Evolutionary conservation across 1,140 invertebrate genomes (phyloP).

Genomic region (Danaus plexippus): DNA sequence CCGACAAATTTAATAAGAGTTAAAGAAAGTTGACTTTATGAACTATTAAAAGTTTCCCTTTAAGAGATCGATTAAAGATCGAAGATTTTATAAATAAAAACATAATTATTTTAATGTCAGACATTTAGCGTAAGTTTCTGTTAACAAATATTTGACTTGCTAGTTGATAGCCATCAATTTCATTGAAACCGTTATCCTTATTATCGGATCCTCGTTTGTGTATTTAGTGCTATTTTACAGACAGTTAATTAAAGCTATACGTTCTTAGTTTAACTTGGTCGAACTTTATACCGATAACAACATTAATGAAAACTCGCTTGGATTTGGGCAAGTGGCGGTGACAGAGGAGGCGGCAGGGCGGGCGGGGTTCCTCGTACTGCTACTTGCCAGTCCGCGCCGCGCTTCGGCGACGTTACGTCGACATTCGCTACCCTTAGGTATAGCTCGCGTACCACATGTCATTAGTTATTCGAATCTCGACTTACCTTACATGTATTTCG

Average conservation of each 20-base stretch:
- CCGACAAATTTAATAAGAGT: no score
- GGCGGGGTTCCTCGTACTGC: conserved; percentile 36
- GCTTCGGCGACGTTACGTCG: conserved; percentile 47
- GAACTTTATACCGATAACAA: conserved; percentile 67
- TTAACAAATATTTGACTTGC: conserved; percentile 20
- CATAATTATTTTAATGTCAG: no score
- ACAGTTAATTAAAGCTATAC: conserved; percentile 65
- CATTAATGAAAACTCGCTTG: conserved; percentile 67
- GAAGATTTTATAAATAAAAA: no score
- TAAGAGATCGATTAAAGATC: no score
- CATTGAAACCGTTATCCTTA: conserved; percentile 13
- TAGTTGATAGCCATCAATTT: conserved; percentile 24
- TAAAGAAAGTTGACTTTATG: no score
- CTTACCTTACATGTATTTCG: conserved; percentile 22
- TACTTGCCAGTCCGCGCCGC: conserved; percentile 48
- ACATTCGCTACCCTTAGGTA: conserved; percentile 24
- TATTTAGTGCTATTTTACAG: conserved; percentile 52
- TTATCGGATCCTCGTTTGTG: conserved; percentile 29
- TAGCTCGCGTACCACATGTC: conserved; percentile 29
- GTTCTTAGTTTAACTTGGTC: conserved; percentile 56
- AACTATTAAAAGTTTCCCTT: no score
- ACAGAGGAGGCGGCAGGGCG: conserved; percentile 50
- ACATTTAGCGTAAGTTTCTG: neutral
- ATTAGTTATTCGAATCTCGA: conserved; percentile 23
- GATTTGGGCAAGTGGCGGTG: conserved; percentile 62